Evolutionary conservation across 2,113 vertebrate species (phyloP).

Genomic region (Rhynchomys soricoides): DNA sequence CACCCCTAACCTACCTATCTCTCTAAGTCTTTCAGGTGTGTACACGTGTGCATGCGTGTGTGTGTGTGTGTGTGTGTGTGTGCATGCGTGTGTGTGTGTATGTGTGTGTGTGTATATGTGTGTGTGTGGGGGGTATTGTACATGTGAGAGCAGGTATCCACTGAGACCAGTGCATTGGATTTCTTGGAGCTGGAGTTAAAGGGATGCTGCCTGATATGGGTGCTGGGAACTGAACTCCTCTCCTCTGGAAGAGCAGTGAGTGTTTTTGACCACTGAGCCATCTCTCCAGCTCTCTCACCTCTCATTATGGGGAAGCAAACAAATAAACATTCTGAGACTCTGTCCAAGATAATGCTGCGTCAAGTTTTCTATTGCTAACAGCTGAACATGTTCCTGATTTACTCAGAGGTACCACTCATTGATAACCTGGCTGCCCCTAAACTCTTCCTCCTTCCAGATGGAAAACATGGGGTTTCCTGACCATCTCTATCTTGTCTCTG

Average conservation of each 20-base stretch:
- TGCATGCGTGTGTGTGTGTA: background rate
- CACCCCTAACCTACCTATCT: background rate
- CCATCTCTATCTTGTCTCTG: background rate
- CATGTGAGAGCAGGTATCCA: background rate
- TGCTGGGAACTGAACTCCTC: background rate
- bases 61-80: background rate
- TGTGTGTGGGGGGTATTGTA: rapidly evolving
- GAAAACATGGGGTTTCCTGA: background rate
- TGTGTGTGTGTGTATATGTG: background rate
- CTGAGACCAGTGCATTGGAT: background rate
- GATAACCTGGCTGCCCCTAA: background rate
- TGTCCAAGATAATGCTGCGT: background rate
- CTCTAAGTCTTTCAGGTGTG: too few relatives aligned
- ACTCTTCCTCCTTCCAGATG: background rate
- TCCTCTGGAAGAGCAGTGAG: background rate
- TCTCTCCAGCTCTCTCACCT: background rate
- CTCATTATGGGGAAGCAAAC: background rate
- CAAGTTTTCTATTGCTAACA: background rate
- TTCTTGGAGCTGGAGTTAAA: background rate
- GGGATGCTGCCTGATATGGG: too few relatives aligned
- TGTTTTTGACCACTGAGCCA: background rate
- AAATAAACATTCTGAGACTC: background rate
- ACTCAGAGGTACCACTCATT: background rate
- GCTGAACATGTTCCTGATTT: background rate
- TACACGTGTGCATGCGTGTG: background rate